Percentiles rank a stretch among this genome's conserved stretches.
Evolutionary conservation across 1,140 invertebrate genomes (phyloP).

Genomic region (Holotrichia oblita): DNA sequence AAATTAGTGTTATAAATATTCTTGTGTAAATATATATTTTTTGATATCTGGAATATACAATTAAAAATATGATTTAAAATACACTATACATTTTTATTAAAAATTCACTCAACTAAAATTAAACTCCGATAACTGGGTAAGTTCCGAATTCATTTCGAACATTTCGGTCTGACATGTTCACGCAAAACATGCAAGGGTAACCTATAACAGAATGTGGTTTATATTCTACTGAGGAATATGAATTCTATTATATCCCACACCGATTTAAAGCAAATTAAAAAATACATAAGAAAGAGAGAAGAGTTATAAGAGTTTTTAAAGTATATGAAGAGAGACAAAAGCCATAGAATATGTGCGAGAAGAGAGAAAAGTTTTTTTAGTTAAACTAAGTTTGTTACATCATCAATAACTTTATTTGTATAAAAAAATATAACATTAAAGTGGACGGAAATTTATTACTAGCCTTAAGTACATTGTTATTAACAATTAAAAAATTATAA

Average conservation of each 20-base stretch:
- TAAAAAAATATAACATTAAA: slow-evolving; percentile 41
- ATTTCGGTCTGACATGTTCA: slow-evolving; percentile 51
- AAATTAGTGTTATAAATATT: slow-evolving; percentile 19
- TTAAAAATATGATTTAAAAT: not conserved
- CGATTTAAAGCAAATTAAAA: not conserved
- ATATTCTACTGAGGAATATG: not conserved
- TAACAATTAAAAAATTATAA: slow-evolving; percentile 37
- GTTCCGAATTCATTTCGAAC: slow-evolving; percentile 44
- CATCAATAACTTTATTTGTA: slow-evolving; percentile 41
- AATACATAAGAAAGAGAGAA: not conserved
- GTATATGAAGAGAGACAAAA: not conserved
- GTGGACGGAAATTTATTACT: slow-evolving; percentile 43
- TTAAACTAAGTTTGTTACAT: not conserved
- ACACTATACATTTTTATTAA: not conserved
- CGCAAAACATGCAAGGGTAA: slow-evolving; percentile 50
- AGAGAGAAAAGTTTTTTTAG: too few species aligned
- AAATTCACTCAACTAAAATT: not conserved
- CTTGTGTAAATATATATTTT: slow-evolving; percentile 34
- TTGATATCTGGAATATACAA: not conserved
- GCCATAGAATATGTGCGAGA: not conserved
- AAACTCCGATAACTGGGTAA: slow-evolving; percentile 16
- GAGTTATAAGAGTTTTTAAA: not conserved
- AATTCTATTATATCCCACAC: not conserved
- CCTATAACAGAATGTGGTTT: slow-evolving; percentile 46
- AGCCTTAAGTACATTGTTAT: slow-evolving; percentile 31